Percentiles rank a stretch among this genome's conserved stretches.
phyloP scores from a whole-genome alignment of 2,888 invertebrate genomes.

The Sisyra nigra region DNA sequence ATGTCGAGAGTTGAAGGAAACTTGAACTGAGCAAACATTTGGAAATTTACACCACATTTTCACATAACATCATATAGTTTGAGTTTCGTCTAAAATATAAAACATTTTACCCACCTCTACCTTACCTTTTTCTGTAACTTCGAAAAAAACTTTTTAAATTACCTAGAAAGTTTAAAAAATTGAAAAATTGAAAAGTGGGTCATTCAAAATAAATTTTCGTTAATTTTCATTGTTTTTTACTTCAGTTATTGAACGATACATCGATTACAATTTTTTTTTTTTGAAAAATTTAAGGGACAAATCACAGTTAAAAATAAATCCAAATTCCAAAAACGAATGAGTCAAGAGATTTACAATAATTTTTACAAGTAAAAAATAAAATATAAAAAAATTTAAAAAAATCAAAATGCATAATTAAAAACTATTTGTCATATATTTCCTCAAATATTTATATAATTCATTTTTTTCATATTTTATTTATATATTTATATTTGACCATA shows the following conservation, averaged over 20 bases:
- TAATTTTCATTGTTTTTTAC: background rate
- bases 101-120: background rate
- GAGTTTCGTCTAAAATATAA: no score
- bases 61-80: no score
- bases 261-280: constrained; percentile 2
- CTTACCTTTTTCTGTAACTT: background rate
- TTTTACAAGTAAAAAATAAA: no score
- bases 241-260: background rate
- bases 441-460: background rate
- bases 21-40: no score
- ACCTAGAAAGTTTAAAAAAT: background rate
- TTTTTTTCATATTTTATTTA: constrained; percentile 1
- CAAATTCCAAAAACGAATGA: no score
- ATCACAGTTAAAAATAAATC: constrained; percentile 4
- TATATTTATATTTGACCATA: background rate
- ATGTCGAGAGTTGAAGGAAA: no score
- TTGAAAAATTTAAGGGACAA: background rate
- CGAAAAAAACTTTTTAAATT: background rate
- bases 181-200: background rate
- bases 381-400: no score
- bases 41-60: no score
- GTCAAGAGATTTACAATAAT: no score
- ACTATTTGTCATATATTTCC: no score
- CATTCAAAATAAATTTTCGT: background rate
- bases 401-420: no score